These are phyloP conservation scores for Periplaneta americana DNA, from an alignment of 1,140 invertebrate species.

Conservation along the genomic window DNA sequence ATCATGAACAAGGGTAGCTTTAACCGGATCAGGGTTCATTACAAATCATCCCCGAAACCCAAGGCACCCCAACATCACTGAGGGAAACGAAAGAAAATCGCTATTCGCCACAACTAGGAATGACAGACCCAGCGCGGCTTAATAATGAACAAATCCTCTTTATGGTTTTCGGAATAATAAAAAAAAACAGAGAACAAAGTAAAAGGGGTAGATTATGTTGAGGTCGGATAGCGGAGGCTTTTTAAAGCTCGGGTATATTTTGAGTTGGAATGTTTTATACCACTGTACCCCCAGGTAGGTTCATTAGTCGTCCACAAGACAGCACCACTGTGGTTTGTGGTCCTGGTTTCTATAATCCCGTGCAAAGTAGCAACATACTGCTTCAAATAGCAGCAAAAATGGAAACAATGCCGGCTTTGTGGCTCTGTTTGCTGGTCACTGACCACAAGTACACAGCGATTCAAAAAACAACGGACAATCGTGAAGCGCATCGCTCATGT, in stretches of 20 bases:
- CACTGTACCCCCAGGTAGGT: background rate
- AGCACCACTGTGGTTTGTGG: background rate
- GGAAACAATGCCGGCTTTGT: background rate
- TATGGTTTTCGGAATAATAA: background rate
- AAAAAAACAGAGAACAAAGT: background rate
- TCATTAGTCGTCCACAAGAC: background rate
- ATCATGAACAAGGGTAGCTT: background rate
- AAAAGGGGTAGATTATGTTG: background rate
- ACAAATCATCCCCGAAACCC: background rate
- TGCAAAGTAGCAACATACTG: background rate
- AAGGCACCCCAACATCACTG: background rate
- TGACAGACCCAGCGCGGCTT: background rate
- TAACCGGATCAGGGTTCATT: background rate
- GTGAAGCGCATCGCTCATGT: no score
- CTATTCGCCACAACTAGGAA: background rate
- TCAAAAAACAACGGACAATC: no score
- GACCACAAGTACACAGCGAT: no score
- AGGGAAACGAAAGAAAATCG: background rate
- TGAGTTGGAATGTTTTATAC: background rate
- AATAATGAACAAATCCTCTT: background rate
- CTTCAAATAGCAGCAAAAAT: background rate
- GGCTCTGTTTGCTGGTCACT: background rate
- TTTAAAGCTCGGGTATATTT: background rate
- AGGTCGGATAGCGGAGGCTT: background rate
- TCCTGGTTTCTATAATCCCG: background rate